These are phyloP conservation scores for Amaurobius ferox DNA, from an alignment of 2,888 invertebrate species.

Conservation along the genomic window DNA sequence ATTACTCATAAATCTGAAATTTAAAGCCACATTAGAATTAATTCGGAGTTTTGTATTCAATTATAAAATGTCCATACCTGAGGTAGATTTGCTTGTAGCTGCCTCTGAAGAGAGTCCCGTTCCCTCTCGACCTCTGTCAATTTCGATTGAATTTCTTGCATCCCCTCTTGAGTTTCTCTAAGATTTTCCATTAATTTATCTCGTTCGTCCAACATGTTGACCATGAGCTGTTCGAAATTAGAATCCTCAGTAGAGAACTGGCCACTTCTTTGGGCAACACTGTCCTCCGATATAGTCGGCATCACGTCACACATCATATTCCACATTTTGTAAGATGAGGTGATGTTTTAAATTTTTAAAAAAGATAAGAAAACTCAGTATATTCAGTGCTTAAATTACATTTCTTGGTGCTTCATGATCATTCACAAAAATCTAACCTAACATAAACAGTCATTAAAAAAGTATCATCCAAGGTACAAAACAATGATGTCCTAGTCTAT, in stretches of 20 bases:
- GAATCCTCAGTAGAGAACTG: conserved; percentile 91
- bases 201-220: conserved; percentile 99
- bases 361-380: conserved; percentile 39
- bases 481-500: conserved; percentile 34
- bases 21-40: too few relatives aligned
- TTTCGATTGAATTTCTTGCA: conserved; percentile 91
- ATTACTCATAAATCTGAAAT: too few relatives aligned
- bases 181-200: conserved; percentile 98
- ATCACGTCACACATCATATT: conserved; percentile 99
- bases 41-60: too few relatives aligned
- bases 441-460: conserved; percentile 46
- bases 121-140: conserved; percentile 95
- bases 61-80: too few relatives aligned
- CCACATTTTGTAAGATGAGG: conserved; percentile 83
- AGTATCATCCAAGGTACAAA: conserved; percentile 35
- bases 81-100: conserved; percentile 96
- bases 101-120: conserved; percentile 94
- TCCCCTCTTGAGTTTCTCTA: conserved; percentile 94
- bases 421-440: conserved; percentile 49
- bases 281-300: conserved; percentile 99
- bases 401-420: conserved; percentile 20
- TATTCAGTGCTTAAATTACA: conserved; percentile 34
- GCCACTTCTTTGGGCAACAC: conserved; percentile 94
- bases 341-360: conserved; percentile 19
- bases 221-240: conserved; percentile 99